These are phyloP conservation scores for Pseudococcus viburni DNA, from an alignment of 2,888 invertebrate genomes.

Conservation along the genomic window DNA sequence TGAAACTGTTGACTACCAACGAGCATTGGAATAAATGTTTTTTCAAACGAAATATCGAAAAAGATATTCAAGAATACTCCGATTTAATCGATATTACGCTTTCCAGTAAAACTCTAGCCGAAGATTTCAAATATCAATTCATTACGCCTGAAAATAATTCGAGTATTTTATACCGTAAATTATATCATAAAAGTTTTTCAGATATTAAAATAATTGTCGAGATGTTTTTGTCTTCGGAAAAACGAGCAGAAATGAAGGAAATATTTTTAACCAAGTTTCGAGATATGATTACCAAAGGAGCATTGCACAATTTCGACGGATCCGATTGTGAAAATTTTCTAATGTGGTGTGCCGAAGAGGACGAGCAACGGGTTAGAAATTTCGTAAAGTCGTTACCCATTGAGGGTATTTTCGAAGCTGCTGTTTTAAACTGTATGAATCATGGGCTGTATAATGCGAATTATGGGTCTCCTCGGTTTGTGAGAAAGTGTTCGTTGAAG, in stretches of 20 bases:
- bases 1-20: no score
- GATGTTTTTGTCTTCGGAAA: no score
- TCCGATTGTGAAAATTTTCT: not conserved
- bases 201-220: no score
- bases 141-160: not conserved
- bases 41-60: no score
- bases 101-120: not conserved
- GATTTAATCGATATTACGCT: not conserved
- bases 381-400: not conserved
- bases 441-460: not conserved
- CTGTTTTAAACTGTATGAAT: not conserved
- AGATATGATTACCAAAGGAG: not conserved
- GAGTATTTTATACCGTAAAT: no score
- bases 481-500: not conserved
- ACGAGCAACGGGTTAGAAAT: not conserved
- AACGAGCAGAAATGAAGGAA: not conserved
- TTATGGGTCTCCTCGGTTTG: not conserved
- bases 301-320: not conserved
- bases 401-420: not conserved
- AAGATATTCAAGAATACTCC: not conserved
- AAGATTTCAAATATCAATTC: not conserved
- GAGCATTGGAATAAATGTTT: no score
- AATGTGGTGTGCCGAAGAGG: not conserved
- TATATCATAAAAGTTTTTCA: no score
- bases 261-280: not conserved